Percentiles rank a stretch among this genome's conserved stretches.
phyloP scores from a whole-genome alignment of 2,888 invertebrate species.

The Lasioglossum malachurum region DNA sequence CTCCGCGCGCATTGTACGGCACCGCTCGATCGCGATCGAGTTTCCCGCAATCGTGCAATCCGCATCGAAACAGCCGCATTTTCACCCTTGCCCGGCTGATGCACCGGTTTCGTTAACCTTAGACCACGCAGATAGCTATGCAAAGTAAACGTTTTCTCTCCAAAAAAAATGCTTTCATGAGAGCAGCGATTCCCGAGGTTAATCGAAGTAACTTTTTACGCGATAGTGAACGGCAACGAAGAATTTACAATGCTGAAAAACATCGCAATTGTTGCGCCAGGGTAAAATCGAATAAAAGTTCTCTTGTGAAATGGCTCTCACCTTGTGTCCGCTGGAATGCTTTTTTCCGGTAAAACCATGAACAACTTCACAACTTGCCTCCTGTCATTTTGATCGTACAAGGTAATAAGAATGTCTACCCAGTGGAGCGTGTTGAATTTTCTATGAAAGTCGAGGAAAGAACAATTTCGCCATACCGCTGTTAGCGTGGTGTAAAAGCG shows the following conservation, averaged over 20 bases:
- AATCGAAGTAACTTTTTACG: too few relatives aligned
- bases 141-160: background rate
- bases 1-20: slow-evolving; percentile 35
- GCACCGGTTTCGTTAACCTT: background rate
- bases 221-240: background rate
- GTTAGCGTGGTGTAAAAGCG: background rate
- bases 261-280: background rate
- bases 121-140: background rate
- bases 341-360: background rate
- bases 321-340: background rate
- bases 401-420: background rate
- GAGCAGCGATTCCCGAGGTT: too few relatives aligned
- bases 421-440: background rate
- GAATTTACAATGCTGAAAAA: background rate
- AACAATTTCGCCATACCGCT: background rate
- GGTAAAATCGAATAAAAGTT: background rate
- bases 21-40: slow-evolving; percentile 23
- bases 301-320: background rate
- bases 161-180: background rate
- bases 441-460: background rate
- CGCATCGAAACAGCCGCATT: slow-evolving; percentile 44
- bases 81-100: background rate
- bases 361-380: background rate
- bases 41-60: slow-evolving; percentile 5
- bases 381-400: background rate